A percentile compares a stretch with the other conserved stretches of the same genome.
Conservation (phyloP, 1,140 invertebrate genomes). For the Luehdorfia chinensis region DNA sequence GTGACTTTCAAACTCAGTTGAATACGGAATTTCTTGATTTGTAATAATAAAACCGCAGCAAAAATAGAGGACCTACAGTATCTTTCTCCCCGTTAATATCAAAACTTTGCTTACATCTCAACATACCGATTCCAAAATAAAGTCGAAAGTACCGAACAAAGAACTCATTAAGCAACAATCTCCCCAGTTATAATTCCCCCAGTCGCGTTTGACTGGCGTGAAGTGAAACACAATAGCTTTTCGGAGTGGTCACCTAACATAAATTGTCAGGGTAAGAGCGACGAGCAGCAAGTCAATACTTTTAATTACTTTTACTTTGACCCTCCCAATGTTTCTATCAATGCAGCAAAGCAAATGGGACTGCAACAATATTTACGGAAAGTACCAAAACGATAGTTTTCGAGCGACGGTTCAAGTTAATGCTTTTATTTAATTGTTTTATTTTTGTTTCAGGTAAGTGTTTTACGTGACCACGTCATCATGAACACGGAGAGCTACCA, state of each 20-base stretch:
- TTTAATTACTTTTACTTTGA: conserved; percentile 56
- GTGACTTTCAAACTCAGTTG: no score
- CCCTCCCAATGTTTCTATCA: conserved; percentile 29
- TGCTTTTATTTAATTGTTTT: conserved; percentile 12
- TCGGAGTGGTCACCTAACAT: conserved; percentile 53
- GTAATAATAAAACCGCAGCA: no score
- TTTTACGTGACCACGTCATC: no score
- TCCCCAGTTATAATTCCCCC: conserved; percentile 43
- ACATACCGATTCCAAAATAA: no score
- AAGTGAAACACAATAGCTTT: conserved; percentile 54
- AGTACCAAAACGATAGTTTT: conserved; percentile 7
- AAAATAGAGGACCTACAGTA: no score
- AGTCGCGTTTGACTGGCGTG: conserved; percentile 45
- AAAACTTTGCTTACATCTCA: no score
- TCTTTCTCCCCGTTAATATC: no score
- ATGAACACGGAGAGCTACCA: no score
- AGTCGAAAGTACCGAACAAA: conserved; percentile 29
- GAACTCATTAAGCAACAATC: conserved; percentile 47
- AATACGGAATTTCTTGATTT: no score
- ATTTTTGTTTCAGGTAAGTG: conserved; percentile 55
- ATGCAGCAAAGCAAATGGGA: conserved; percentile 1
- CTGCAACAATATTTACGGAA: background rate
- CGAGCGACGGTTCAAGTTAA: background rate
- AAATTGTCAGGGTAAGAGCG: conserved; percentile 39
- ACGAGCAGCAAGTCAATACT: conserved; percentile 43